Base-by-base conservation (phyloP, 23 tunicate species). In the Phallusia fumigata region DNA sequence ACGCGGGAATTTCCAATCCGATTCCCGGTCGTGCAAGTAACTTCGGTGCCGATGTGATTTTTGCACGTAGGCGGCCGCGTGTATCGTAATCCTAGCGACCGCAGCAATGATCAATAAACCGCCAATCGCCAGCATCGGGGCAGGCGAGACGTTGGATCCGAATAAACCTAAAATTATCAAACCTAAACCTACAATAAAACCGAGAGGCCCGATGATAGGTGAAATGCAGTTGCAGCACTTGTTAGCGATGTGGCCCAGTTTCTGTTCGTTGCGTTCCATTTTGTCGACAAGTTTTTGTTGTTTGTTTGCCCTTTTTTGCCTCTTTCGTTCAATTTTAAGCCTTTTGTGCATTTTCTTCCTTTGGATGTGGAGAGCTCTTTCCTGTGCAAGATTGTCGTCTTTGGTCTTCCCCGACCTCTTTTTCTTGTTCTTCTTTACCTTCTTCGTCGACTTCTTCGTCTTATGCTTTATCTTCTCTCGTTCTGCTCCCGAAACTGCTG, bases 91-190 rank as follows among this genome's bases (percentile, higher is more conserved):
- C 30, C 73, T 30, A 3, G 44, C 36, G 6, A 92, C 5, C 19
- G 91, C 97, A 6, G 84, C 53, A 15, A 80, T 0, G 0, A 80
- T 16, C 12, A 83, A 35, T n/a, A 80, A 18, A 19, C 75, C 51
- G 36, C 97, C 97, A 31, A 80, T 74, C 12, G 79, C 19, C 30
- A 92, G 31, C 73, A 87, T 35, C 24, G 88, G 87, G 24, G 53
- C 72, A 13, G 69, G 32, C 35, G 88, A 79, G 18, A 84, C 52
- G 50, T 44, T 53, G 13, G 76, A 32, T 31, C 74, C 58, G 73
- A 92, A 92, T 10, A 92, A 74, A 12, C 97, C 97, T n/a, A 87
- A 64, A 3, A 73, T 65, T 30, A 87, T 35, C 10, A 87, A 69
- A 11, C 50, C 74, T 18, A 84, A 15, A 31, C 97, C 97, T 30